Evolutionary conservation across 2,797 vertebrate species (phyloP).

Genomic region (Saxicola maurus): DNA sequence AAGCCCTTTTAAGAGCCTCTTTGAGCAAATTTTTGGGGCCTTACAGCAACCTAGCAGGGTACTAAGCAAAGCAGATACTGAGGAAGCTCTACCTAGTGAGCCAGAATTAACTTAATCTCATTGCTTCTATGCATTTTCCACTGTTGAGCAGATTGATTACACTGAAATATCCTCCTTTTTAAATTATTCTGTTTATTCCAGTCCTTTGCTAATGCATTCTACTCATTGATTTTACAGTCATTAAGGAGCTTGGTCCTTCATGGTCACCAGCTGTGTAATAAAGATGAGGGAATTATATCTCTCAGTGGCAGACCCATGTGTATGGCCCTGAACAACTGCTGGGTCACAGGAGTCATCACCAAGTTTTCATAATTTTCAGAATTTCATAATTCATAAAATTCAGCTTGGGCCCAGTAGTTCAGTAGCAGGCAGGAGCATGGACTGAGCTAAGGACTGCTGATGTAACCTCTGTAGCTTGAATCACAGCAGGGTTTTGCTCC

Average conservation of each 20-base stretch:
- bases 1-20: background rate
- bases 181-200: background rate
- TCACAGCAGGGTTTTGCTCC: background rate
- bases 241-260: background rate
- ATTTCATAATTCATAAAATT: background rate
- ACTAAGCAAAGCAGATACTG: background rate
- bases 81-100: background rate
- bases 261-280: background rate
- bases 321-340: background rate
- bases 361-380: background rate
- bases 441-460: background rate
- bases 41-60: background rate
- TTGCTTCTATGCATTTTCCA: background rate
- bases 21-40: background rate
- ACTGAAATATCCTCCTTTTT: background rate
- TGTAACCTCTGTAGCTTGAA: background rate
- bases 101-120: background rate
- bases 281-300: background rate
- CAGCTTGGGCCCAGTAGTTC: background rate
- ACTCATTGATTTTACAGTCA: background rate
- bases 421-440: background rate
- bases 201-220: background rate
- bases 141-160: background rate
- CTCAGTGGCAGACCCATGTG: background rate
- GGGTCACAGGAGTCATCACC: background rate